These are phyloP conservation scores for Perizoma flavofasciatum DNA, from an alignment of 2,888 invertebrate genomes.

Conservation along the genomic window DNA sequence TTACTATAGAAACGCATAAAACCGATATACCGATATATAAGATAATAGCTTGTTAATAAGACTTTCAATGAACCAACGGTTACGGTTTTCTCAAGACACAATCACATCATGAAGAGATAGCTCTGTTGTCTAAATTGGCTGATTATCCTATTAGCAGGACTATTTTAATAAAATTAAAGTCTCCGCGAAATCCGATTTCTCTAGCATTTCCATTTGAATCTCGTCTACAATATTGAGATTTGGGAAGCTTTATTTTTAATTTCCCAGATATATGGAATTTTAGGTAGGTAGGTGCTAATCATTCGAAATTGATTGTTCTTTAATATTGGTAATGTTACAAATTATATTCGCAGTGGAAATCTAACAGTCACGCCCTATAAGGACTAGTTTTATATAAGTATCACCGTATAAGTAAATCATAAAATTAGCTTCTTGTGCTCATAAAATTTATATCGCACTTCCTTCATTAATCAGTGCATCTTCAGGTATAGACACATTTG, in stretches of 20 bases:
- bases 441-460: conserved; percentile 32
- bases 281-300: not conserved
- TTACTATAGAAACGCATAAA: no score
- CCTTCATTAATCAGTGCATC: conserved; percentile 41
- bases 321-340: conserved; percentile 11
- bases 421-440: conserved; percentile 23
- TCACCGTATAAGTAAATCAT: conserved; percentile 17
- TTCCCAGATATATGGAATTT: no score
- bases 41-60: conserved; percentile 21
- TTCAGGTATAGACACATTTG: conserved; percentile 44
- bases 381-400: conserved; percentile 10
- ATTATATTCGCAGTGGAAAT: conserved; percentile 22
- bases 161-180: conserved; percentile 31
- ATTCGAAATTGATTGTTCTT: conserved; percentile 5
- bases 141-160: conserved; percentile 32
- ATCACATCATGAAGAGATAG: conserved; percentile 30
- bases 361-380: conserved; percentile 19
- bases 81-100: conserved; percentile 19
- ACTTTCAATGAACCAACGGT: conserved; percentile 10
- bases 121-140: conserved; percentile 32
- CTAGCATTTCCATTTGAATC: conserved; percentile 25
- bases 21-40: not conserved
- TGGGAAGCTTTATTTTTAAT: no score
- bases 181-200: conserved; percentile 31
- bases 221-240: conserved; percentile 3